phyloP scores from a whole-genome alignment of 1,140 invertebrate genomes.

The Conus betulinus region DNA sequence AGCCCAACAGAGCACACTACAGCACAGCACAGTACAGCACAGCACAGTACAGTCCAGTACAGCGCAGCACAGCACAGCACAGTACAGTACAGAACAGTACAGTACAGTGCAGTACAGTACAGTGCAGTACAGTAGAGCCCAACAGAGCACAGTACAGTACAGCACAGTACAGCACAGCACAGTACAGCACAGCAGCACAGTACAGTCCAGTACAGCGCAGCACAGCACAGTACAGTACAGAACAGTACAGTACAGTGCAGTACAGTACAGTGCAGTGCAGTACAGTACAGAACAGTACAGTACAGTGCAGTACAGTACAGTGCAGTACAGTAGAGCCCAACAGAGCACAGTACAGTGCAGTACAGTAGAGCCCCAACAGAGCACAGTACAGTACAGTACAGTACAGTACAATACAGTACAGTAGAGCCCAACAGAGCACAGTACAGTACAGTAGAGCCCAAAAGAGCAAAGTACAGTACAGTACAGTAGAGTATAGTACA shows the following conservation, averaged over 20 bases:
- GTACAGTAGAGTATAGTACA: constrained; percentile 43
- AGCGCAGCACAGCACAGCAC: constrained; percentile 14
- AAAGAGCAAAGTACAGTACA: constrained; percentile 35
- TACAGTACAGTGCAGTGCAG: constrained; percentile 37
- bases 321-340: background rate
- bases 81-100: constrained; percentile 37
- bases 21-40: background rate
- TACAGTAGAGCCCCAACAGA: background rate
- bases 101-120: constrained; percentile 27
- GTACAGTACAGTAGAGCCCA: constrained; percentile 41
- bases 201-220: constrained; percentile 36
- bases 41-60: background rate
- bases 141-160: background rate
- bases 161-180: background rate
- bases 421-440: background rate
- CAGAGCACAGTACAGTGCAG: no score
- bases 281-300: background rate
- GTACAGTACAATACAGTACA: no score
- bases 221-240: background rate
- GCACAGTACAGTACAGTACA: constrained; percentile 21
- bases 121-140: background rate
- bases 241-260: background rate
- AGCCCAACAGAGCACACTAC: constrained; percentile 34
- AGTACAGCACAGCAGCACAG: constrained; percentile 30
- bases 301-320: constrained; percentile 18